Conservation (phyloP, 2,888 invertebrate species). For the Uloborus plumipes region DNA sequence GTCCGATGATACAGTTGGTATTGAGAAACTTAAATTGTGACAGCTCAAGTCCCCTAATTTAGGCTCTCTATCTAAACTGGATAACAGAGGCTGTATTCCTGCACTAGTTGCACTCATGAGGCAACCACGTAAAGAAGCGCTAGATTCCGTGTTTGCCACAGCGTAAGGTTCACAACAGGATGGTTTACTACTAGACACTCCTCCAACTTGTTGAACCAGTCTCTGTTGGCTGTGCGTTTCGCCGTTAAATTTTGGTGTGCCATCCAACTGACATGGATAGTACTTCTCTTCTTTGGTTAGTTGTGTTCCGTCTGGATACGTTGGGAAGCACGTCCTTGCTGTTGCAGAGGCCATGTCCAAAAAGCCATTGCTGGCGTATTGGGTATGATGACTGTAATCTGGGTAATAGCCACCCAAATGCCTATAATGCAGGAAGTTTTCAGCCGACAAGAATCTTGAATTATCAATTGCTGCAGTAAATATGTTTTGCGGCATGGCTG, state of each 20-base stretch:
- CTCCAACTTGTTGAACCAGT: conserved; percentile 47
- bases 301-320: conserved; percentile 62
- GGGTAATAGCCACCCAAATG: conserved; percentile 60
- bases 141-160: conserved; percentile 32
- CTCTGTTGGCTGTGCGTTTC: conserved; percentile 44
- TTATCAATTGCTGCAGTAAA: conserved; percentile 70
- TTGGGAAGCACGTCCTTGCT: conserved; percentile 71
- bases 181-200: conserved; percentile 35
- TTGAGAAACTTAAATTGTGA: conserved; percentile 64
- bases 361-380: conserved; percentile 79
- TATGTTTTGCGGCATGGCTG: conserved; percentile 65
- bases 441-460: conserved; percentile 80
- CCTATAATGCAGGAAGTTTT: conserved; percentile 88
- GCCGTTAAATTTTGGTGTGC: conserved; percentile 67
- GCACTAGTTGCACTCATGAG: conserved; percentile 65
- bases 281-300: conserved; percentile 73
- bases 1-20: conserved; percentile 51
- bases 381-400: conserved; percentile 62
- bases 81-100: conserved; percentile 66
- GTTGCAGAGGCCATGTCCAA: conserved; percentile 78
- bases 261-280: conserved; percentile 77
- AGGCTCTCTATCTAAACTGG: conserved; percentile 73
- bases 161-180: conserved; percentile 66
- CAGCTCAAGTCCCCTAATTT: conserved; percentile 56
- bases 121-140: conserved; percentile 56